Percentiles rank a stretch among this genome's conserved stretches.
phyloP scores from a whole-genome alignment of 1,140 invertebrate genomes.

The Diachasmimorpha longicaudata region DNA sequence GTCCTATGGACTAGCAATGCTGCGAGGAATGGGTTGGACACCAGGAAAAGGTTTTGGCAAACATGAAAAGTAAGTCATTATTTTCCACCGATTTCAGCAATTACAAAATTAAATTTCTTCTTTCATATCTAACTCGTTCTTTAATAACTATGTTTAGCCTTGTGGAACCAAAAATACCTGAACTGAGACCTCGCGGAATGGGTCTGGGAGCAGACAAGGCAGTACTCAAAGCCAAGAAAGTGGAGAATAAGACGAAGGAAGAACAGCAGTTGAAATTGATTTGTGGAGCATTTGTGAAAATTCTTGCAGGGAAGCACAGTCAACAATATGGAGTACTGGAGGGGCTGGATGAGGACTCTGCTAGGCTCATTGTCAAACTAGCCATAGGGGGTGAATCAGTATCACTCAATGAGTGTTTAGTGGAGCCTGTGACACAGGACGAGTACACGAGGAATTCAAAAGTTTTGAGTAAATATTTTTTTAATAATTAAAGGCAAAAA shows the following conservation, averaged over 20 bases:
- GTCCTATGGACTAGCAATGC: conserved; percentile 89
- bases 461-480: conserved; percentile 74
- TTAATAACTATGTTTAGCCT: conserved; percentile 51
- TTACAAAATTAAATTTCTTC: not conserved
- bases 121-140: conserved; percentile 20
- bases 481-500: too few relatives aligned
- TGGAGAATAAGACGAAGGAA: conserved; percentile 61
- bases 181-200: conserved; percentile 85
- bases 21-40: conserved; percentile 95
- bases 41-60: conserved; percentile 74
- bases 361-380: conserved; percentile 80
- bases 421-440: conserved; percentile 76
- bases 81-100: not conserved
- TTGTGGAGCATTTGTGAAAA: conserved; percentile 74
- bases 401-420: conserved; percentile 78
- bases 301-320: conserved; percentile 74
- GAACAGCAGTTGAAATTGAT: conserved; percentile 70
- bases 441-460: conserved; percentile 83
- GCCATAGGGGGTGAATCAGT: conserved; percentile 72
- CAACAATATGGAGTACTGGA: conserved; percentile 84
- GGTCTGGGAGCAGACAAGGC: conserved; percentile 87
- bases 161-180: conserved; percentile 64
- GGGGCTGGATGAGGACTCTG: conserved; percentile 85
- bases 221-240: conserved; percentile 61
- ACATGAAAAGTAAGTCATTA: conserved; percentile 63